Base-by-base conservation (phyloP, 2,888 invertebrate genomes). In the Lycocerus yunnanus region DNA sequence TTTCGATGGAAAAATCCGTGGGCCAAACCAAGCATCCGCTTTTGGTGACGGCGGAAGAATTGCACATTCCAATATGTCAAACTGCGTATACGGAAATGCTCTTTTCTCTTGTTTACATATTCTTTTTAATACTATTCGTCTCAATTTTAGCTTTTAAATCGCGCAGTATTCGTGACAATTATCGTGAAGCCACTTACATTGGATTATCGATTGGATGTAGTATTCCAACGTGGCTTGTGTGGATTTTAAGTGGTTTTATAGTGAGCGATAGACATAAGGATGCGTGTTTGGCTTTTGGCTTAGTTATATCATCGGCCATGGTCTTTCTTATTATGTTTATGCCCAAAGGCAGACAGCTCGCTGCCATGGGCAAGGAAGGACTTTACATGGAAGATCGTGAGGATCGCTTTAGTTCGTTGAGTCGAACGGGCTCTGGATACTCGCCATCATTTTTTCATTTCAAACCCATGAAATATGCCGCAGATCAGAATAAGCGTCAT, bases 251-350 rank as follows among this genome's bases (percentile, higher is more conserved):
- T 77, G 97, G 96, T 59, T 89, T 94, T 82, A 92, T 94, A 70
- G 92, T 93, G 66, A 90, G 92, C 74, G 95, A 95, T 83, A 90
- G 93, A 78, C 94, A 95, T 84, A 92, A 93, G 80, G 95, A 96
- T 86, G 96, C 96, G 13, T 96, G 96, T 87, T 90, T 97, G 71
- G 97, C 97, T 16, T 96, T 95, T 82, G 97, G 97, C 0, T 89
- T 97, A 80, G 92, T 97, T 66, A 92, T 94, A 71, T 96, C 95
- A 14, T 94, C 96, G 78, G 91, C 93, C 11, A 92, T 96, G 65
- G 93, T 97, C 69, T 96, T 97, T 87, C 91, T 96, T 81, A 93
- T 97, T 73, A 97, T 97, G 97, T 97, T 97, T 87, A 93, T 97
- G 88, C 94, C 97, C 27, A 97, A 95, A 88, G 97, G 97, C 24